Evolutionary conservation across 2,888 invertebrate genomes (phyloP).

Genomic region (Creontiades dilutus): DNA sequence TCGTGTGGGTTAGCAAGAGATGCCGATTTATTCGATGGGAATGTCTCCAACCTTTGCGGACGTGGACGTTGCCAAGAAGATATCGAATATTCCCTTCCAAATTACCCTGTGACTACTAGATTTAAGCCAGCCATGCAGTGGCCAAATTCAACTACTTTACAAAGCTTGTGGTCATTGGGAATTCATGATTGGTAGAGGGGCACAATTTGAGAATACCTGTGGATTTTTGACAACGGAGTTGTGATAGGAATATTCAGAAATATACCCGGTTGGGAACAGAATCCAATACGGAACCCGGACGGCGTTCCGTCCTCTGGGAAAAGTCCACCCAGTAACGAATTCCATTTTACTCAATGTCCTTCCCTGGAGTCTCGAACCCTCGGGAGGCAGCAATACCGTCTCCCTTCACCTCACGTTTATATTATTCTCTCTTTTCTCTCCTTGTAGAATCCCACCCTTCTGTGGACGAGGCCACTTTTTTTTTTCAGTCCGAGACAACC

Average conservation of each 20-base stretch:
- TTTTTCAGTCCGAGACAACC: conserved; percentile 3
- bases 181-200: too few species aligned
- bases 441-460: neutral
- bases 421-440: conserved; percentile 14
- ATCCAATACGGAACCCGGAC: neutral
- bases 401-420: neutral
- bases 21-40: too few species aligned
- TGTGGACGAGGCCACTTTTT: conserved; percentile 3
- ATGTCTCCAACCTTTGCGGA: too few species aligned
- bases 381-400: neutral
- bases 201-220: too few species aligned
- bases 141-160: too few species aligned
- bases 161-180: too few species aligned
- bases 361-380: neutral
- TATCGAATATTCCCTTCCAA: too few species aligned
- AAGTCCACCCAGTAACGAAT: neutral
- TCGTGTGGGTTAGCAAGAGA: too few species aligned
- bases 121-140: too few species aligned
- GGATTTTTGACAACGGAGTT: too few species aligned
- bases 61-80: too few species aligned
- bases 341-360: neutral
- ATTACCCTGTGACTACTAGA: too few species aligned
- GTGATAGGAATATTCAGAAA: neutral
- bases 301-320: neutral
- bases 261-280: neutral